These are phyloP conservation scores for Apaloderma vittatum DNA, from an alignment of 2,113 vertebrate genomes.

Conservation along the genomic window DNA sequence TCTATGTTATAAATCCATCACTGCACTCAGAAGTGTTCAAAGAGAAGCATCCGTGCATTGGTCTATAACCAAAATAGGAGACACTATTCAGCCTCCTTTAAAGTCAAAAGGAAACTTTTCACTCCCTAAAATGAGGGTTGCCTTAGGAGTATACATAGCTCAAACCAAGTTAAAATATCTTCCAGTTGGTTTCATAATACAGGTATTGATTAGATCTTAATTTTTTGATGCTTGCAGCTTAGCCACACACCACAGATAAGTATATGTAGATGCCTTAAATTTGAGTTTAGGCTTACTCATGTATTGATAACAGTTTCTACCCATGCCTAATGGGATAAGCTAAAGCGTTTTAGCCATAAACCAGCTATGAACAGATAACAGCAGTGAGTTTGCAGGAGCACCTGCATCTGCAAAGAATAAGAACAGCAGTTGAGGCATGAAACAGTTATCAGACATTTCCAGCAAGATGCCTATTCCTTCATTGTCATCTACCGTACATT, in stretches of 20 bases:
- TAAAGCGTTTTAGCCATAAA: background rate
- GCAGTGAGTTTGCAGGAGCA: background rate
- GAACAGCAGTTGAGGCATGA: background rate
- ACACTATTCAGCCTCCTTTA: background rate
- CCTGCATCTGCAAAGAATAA: background rate
- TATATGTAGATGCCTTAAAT: background rate
- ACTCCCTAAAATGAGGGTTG: background rate
- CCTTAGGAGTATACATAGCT: background rate
- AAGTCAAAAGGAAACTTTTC: background rate
- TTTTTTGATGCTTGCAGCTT: background rate
- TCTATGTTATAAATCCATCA: background rate
- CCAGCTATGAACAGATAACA: background rate
- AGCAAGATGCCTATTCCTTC: background rate
- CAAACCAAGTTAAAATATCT: background rate
- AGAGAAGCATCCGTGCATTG: background rate
- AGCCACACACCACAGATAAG: background rate
- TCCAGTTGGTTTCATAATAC: background rate
- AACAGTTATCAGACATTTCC: background rate
- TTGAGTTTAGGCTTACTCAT: background rate
- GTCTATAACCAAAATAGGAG: background rate
- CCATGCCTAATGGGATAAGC: background rate
- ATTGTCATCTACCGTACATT: accelerated
- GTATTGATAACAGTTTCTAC: background rate
- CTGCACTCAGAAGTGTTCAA: background rate
- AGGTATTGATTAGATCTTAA: background rate